Evolutionary conservation across 2,797 vertebrate species (phyloP).

Genomic region (Gila robusta): DNA sequence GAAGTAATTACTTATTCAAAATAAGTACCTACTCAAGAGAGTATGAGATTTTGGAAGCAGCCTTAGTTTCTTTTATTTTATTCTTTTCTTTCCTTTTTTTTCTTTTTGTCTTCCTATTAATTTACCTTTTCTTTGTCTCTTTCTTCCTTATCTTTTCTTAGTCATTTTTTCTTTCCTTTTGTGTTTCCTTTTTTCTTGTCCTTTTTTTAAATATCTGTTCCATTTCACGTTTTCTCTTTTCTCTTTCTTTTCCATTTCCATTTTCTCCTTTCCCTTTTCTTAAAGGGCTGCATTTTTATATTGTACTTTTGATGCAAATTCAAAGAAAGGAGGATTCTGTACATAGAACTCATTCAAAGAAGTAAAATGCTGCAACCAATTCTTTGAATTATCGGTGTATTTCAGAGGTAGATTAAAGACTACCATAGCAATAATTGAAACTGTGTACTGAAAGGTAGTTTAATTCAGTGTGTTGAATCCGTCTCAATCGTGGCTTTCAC

Average conservation of each 20-base stretch:
- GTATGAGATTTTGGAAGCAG: background rate
- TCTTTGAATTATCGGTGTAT: background rate
- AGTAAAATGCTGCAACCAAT: background rate
- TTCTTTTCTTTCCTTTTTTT: background rate
- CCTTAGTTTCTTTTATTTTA: background rate
- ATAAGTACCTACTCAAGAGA: background rate
- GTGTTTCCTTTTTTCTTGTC: background rate
- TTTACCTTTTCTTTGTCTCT: background rate
- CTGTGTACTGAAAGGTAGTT: conserved; percentile 20
- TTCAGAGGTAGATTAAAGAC: conserved; percentile 9
- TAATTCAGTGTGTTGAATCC: conserved; percentile 3
- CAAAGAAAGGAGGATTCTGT: background rate
- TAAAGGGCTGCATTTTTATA: background rate
- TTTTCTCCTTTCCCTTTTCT: background rate
- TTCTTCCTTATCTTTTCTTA: background rate
- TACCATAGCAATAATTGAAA: conserved; percentile 18
- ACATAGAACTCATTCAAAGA: conserved; percentile 13
- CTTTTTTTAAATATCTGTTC: background rate
- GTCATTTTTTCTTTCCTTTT: background rate
- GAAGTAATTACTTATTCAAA: background rate
- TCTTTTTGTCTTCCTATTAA: background rate
- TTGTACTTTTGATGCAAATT: conserved; percentile 5
- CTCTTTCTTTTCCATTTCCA: background rate
- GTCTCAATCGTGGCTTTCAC: background rate
- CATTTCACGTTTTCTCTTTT: background rate